Evolutionary conservation across 2,797 vertebrate genomes (phyloP).

Genomic region (Numenius phaeopus): DNA sequence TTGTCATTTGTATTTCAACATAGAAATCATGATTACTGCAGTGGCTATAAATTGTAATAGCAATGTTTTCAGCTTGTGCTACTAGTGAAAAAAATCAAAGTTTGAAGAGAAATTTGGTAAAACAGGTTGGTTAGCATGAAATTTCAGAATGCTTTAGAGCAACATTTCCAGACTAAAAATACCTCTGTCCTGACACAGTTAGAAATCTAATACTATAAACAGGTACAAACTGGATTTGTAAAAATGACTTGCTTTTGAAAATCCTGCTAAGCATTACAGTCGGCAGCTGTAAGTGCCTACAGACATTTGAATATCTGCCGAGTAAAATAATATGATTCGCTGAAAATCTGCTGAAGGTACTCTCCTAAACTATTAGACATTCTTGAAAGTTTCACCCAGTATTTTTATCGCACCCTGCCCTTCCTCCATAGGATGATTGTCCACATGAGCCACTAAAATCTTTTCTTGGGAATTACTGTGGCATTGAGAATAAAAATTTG

Average conservation of each 20-base stretch:
- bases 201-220: conserved; percentile 19
- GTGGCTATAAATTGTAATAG: not conserved
- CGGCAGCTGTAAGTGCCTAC: not conserved
- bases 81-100: conserved; percentile 21
- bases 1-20: conserved; percentile 2
- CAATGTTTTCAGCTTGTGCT: not conserved
- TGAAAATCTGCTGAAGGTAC: not conserved
- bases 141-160: conserved; percentile 2
- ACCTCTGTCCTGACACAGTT: conserved; percentile 5
- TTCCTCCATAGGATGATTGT: not conserved
- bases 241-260: conserved; percentile 20
- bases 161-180: conserved; percentile 25
- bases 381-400: not conserved
- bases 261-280: not conserved
- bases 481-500: not conserved
- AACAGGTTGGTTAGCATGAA: conserved; percentile 11
- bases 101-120: conserved; percentile 9
- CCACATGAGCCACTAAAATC: not conserved
- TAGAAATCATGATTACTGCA: not conserved
- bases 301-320: conserved; percentile 1
- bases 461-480: not conserved
- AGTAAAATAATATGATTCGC: not conserved
- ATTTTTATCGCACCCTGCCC: not conserved
- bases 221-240: conserved; percentile 46
- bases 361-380: not conserved